These are phyloP conservation scores for Patella vulgata DNA, from an alignment of 1,140 invertebrate species.

Conservation along the genomic window DNA sequence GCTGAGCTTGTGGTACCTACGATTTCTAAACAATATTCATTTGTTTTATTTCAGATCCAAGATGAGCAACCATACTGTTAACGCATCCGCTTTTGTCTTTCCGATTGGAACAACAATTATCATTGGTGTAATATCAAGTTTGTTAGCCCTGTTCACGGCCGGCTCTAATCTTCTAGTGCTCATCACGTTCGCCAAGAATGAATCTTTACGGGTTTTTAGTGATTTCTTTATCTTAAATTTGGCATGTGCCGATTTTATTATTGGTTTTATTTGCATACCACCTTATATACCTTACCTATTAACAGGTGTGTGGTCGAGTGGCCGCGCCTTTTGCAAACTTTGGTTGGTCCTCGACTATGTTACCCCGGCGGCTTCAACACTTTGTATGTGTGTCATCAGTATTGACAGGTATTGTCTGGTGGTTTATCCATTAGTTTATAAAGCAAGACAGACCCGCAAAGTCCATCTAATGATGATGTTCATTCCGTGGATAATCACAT, in stretches of 20 bases:
- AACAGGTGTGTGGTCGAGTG: constrained; percentile 27
- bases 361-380: constrained; percentile 30
- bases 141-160: constrained; percentile 68
- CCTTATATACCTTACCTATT: constrained; percentile 72
- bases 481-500: constrained; percentile 37
- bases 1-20: no score
- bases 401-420: constrained; percentile 36
- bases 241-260: constrained; percentile 76
- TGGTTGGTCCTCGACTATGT: constrained; percentile 35
- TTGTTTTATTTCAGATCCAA: no score
- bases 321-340: constrained; percentile 25
- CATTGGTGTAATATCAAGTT: constrained; percentile 20
- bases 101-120: constrained; percentile 9
- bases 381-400: constrained; percentile 34
- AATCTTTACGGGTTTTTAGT: constrained; percentile 71
- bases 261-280: constrained; percentile 78
- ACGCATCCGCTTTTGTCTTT: not conserved
- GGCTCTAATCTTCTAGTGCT: constrained; percentile 72
- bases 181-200: constrained; percentile 67
- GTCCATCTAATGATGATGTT: constrained; percentile 17
- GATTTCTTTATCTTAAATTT: constrained; percentile 76
- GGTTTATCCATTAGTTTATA: constrained; percentile 22
- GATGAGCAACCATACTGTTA: no score
- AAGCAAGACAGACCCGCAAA: constrained; percentile 18
- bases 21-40: no score